Evolutionary conservation across 2,888 invertebrate genomes (phyloP).

Genomic region (Neocrepidodera transversa): DNA sequence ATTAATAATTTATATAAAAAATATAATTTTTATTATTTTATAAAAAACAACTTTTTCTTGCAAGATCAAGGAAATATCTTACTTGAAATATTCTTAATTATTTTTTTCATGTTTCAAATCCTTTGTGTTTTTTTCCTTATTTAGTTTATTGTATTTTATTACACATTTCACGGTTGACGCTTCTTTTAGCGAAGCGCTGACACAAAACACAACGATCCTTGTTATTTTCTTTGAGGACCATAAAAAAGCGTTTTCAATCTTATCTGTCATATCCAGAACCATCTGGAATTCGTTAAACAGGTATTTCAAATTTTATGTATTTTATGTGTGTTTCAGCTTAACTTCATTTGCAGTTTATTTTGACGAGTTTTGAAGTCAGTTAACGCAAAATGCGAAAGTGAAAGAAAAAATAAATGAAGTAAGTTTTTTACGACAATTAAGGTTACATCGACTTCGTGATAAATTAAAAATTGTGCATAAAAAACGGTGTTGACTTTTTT

Average conservation of each 20-base stretch:
- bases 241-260: slow-evolving; percentile 28
- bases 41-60: too few relatives aligned
- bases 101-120: too few relatives aligned
- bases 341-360: slow-evolving; percentile 14
- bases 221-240: slow-evolving; percentile 26
- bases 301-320: slow-evolving; percentile 29
- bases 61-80: too few relatives aligned
- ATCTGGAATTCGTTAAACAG: slow-evolving; percentile 23
- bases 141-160: slow-evolving; percentile 8
- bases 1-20: too few relatives aligned
- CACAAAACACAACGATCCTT: slow-evolving; percentile 20
- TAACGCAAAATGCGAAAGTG: not conserved
- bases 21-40: too few relatives aligned
- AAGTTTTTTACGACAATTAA: too few relatives aligned
- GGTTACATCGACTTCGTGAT: too few relatives aligned
- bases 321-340: slow-evolving; percentile 17
- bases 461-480: too few relatives aligned
- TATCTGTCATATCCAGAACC: slow-evolving; percentile 29
- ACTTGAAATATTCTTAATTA: too few relatives aligned
- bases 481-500: too few relatives aligned
- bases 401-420: too few relatives aligned
- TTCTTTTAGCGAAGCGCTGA: slow-evolving; percentile 14
- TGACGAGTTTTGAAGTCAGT: not conserved
- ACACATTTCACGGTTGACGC: slow-evolving; percentile 16
- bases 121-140: too few relatives aligned